Conservation (phyloP, 2,888 invertebrate species). For the Furcula furcula region DNA sequence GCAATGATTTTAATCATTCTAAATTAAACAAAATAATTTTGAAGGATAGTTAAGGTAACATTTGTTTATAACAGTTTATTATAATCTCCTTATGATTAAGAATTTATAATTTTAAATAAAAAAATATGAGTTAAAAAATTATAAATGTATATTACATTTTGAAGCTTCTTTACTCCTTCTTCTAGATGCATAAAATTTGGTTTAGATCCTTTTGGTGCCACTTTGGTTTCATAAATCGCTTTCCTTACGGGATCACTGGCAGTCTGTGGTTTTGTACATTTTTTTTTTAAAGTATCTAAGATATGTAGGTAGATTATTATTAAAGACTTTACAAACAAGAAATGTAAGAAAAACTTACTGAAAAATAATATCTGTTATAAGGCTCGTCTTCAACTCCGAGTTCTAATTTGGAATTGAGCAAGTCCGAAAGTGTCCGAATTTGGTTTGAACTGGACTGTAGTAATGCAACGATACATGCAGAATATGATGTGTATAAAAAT, state of each 20-base stretch:
- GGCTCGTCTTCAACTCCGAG: conserved; percentile 85
- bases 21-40: no score
- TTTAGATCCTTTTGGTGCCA: conserved; percentile 80
- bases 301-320: no score
- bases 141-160: conserved; percentile 61
- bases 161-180: conserved; percentile 81
- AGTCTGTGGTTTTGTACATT: conserved; percentile 51
- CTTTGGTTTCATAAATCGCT: conserved; percentile 82
- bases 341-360: conserved; percentile 67
- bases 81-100: no score
- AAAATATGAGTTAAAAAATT: no score
- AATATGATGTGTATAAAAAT: conserved; percentile 87
- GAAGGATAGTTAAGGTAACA: no score
- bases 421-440: conserved; percentile 83
- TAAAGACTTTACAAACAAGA: no score
- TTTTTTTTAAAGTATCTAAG: no score
- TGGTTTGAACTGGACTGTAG: conserved; percentile 86
- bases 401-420: conserved; percentile 84
- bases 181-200: conserved; percentile 79
- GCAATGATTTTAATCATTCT: no score
- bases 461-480: conserved; percentile 87
- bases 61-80: no score
- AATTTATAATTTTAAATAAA: no score
- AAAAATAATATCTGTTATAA: conserved; percentile 84
- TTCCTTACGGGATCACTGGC: conserved; percentile 76